Base-by-base conservation (phyloP, 1,140 invertebrate species). In the Diachasmimorpha longicaudata region DNA sequence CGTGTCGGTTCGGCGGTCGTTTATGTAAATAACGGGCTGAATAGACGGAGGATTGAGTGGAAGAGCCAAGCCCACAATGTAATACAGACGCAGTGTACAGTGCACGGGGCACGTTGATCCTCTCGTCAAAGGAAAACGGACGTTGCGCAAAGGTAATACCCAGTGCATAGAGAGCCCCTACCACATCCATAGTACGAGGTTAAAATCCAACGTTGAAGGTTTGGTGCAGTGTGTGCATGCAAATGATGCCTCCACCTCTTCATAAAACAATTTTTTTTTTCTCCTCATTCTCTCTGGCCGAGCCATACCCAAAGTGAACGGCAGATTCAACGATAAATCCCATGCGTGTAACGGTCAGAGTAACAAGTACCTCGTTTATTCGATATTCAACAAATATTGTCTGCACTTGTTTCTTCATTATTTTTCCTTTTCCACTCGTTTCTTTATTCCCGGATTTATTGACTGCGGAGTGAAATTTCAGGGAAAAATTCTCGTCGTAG, bases 311-410 rank as follows among this genome's bases (percentile, higher is more conserved):
- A 63, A 63, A 63, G 58, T 63, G 58, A 63, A 63, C 58, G 58
- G 58, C 58, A 63, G 58, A 63, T 63, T 63, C 58, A 63, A 31
- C 58, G 58, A 63, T 63, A 63, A 63, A 63, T 63, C 58, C 48
- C 58, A 63, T 63, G 58, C 58, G 58, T 63, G 58, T 63, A 63
- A 63, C 58, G 58, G 58, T 63, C 58, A 63, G 58, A 63, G 58
- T 63, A 63, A 63, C 58, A 63, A 63, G 58, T 63, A 63, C 19
- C 58, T 63, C 58, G 58, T 63, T 63, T 63, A 63, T 63, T 63
- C 58, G 58, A 63, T 63, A 63, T 63, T 63, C 67, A 75, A 67
- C 68, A 75, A 75, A 52, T 44, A 46, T 69, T 69, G 67, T 68
- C 74, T 70, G 74, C 58, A 63, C 58, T 63, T 63, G 68, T 52